Percentiles rank a stretch among this genome's conserved stretches.
These are phyloP conservation scores for Brachionichthys hirsutus DNA, from an alignment of 2,113 vertebrate species.

Conservation along the genomic window DNA sequence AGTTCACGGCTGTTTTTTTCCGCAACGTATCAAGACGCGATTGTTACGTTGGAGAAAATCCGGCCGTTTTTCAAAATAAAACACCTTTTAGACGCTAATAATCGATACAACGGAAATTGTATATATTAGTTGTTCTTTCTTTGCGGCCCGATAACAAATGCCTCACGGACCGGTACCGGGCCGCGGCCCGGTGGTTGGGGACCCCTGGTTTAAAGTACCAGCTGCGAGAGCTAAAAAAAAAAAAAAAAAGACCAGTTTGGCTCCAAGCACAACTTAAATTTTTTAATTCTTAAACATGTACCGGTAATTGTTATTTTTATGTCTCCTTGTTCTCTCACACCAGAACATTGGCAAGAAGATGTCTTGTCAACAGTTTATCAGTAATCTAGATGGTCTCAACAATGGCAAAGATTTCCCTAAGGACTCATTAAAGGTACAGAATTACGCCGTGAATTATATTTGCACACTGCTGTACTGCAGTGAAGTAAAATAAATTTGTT, in stretches of 20 bases:
- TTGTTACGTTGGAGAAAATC: too few species aligned
- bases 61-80: too few species aligned
- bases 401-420: slow-evolving; percentile 93
- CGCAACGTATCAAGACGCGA: too few species aligned
- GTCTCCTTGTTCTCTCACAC: slow-evolving; percentile 44
- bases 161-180: too few species aligned
- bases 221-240: not conserved
- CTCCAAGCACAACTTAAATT: not conserved
- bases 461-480: not conserved
- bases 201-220: too few species aligned
- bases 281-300: not conserved
- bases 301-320: not conserved
- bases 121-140: too few species aligned
- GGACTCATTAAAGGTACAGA: slow-evolving; percentile 91
- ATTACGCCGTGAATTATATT: not conserved
- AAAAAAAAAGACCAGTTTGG: not conserved
- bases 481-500: not conserved
- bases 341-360: slow-evolving; percentile 99
- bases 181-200: too few species aligned
- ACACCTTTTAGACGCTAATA: too few species aligned
- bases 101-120: too few species aligned
- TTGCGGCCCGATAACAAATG: too few species aligned
- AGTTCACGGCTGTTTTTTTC: too few species aligned
- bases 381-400: slow-evolving; percentile 93
- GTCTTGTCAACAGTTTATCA: slow-evolving; percentile 94